phyloP scores from a whole-genome alignment of 2,113 vertebrate species.

The Chaetura pelagica region DNA sequence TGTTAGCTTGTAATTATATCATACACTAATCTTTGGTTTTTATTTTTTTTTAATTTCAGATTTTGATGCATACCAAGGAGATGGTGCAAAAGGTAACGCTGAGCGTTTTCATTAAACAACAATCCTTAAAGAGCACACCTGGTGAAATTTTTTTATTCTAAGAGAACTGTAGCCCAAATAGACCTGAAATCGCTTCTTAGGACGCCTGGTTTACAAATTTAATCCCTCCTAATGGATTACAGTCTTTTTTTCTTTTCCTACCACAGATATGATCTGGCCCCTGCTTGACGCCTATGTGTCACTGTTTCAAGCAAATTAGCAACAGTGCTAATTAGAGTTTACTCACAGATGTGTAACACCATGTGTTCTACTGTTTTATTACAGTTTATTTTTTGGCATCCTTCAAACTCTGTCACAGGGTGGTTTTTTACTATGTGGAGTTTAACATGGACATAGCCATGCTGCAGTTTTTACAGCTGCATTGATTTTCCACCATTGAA shows the following conservation, averaged over 20 bases:
- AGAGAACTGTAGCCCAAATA: constrained; percentile 75
- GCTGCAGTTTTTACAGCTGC: constrained; percentile 14
- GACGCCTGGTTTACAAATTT: constrained; percentile 78
- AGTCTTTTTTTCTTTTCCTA: constrained; percentile 75
- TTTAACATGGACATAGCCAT: constrained; percentile 55
- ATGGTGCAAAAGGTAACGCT: constrained; percentile 95
- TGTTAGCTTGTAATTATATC: constrained; percentile 68
- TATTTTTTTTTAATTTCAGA: constrained; percentile 79
- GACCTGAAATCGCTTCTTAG: constrained; percentile 75
- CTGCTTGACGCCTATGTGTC: constrained; percentile 78
- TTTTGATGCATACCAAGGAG: constrained; percentile 98
- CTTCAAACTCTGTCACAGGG: constrained; percentile 63
- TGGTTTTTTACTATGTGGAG: constrained; percentile 52
- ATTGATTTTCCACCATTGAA: background rate
- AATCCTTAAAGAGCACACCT: constrained; percentile 70
- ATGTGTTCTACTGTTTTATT: constrained; percentile 71
- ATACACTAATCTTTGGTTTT: constrained; percentile 65
- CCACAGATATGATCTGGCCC: constrained; percentile 77
- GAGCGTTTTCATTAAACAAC: constrained; percentile 71
- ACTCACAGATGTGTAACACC: constrained; percentile 73
- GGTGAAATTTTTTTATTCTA: constrained; percentile 68
- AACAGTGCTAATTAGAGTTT: constrained; percentile 85
- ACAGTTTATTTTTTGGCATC: constrained; percentile 75
- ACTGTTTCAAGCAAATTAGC: constrained; percentile 83
- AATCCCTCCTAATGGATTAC: constrained; percentile 81